Conservation (phyloP, 2,113 vertebrate species). For the Fregata magnificens region DNA sequence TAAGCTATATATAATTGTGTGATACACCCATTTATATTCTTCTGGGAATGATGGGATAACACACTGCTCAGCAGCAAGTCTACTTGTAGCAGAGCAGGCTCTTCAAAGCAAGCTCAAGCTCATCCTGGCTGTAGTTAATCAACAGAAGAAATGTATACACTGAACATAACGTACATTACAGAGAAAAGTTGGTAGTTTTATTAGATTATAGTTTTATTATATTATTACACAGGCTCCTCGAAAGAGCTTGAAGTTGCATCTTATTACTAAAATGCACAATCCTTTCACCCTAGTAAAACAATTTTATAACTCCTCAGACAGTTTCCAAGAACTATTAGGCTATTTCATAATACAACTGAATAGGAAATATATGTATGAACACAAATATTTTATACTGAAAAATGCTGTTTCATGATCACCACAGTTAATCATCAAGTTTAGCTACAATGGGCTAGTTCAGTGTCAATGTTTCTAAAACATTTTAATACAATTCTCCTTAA, state of each 20-base stretch:
- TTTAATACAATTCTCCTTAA: background rate
- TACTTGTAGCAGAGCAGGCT: background rate
- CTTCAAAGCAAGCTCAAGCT: background rate
- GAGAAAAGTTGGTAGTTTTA: background rate
- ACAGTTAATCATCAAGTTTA: background rate
- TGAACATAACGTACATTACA: background rate
- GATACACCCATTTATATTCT: background rate
- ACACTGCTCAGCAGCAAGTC: background rate
- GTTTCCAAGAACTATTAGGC: background rate
- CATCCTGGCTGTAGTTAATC: background rate
- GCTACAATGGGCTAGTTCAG: background rate
- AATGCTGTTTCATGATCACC: accelerated
- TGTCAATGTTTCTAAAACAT: background rate
- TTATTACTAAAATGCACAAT: background rate
- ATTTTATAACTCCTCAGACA: background rate
- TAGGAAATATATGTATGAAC: background rate
- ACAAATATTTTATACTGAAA: background rate
- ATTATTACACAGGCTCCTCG: background rate
- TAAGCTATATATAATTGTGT: too few species aligned
- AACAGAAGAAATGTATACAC: background rate
- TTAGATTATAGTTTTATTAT: background rate
- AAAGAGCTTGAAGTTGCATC: background rate
- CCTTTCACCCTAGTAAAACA: background rate
- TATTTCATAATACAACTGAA: background rate
- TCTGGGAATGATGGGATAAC: background rate